Evolutionary conservation across 2,113 vertebrate genomes (phyloP).

Genomic region (Illadopsis cleaveri): DNA sequence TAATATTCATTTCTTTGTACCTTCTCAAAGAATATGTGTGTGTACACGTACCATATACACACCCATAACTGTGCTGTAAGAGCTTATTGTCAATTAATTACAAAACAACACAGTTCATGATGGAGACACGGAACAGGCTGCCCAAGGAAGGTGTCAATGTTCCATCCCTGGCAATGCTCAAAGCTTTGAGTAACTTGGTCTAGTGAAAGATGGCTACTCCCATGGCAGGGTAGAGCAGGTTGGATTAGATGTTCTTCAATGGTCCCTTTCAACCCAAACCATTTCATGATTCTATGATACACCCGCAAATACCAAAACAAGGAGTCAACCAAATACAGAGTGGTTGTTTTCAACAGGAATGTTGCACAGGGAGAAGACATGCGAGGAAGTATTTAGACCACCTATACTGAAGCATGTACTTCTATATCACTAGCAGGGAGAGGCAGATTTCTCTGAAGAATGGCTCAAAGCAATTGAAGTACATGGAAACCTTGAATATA

Average conservation of each 20-base stretch:
- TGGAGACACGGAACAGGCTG: not conserved
- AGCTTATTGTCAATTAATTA: not conserved
- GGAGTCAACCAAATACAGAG: not conserved
- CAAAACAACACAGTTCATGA: not conserved
- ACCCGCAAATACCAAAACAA: not conserved
- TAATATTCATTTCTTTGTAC: not conserved
- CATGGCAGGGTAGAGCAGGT: rapidly evolving
- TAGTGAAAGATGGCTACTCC: not conserved
- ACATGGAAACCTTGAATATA: not conserved
- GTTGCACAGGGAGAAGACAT: not conserved
- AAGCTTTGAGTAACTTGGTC: not conserved
- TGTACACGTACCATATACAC: rapidly evolving
- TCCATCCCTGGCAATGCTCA: not conserved
- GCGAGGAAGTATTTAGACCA: not conserved
- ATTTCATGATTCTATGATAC: not conserved
- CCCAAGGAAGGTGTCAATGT: not conserved
- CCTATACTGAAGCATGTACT: not conserved
- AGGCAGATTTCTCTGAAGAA: not conserved
- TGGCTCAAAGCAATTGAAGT: not conserved
- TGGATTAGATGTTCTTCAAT: not conserved
- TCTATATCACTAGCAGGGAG: not conserved
- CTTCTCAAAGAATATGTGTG: not conserved
- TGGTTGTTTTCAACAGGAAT: not conserved
- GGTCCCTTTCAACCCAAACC: not conserved
- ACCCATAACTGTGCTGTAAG: not conserved